Base-by-base conservation (phyloP, 1,140 invertebrate species). In the Formica exsecta region DNA sequence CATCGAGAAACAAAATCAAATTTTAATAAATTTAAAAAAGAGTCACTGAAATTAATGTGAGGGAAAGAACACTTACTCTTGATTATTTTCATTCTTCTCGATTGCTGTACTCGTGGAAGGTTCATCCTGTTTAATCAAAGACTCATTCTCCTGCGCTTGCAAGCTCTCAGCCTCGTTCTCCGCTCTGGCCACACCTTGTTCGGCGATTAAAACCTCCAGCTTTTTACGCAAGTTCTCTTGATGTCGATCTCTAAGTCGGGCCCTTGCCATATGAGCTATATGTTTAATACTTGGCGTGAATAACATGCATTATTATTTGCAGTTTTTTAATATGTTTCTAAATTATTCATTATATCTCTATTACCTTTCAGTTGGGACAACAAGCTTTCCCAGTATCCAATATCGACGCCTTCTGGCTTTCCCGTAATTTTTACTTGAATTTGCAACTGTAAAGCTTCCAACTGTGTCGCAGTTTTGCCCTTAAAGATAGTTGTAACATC, bases 321-420 rank as follows among this genome's bases (percentile, higher is more conserved):
- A 57, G 22, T 32, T 48, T 48, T 48, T 11, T 1, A 90, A 74
- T 9, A 8, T 25, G 57, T 25, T 71, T 8, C 13, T 70, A 68
- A 54, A 44, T 87, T 81, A 62, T 65, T 19, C 66, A 51, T 48
- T 36, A 29, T 64, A 74, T 83, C 22, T 48, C 16, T 51, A 3
- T 76, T 92, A 97, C 97, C 97, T 96, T 98, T 99, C 3, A 99
- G 95, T 94, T 99, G 98, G 57, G 98, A 98, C 9, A 99, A 95
- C 64, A 99, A 95, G 65, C 98, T 98, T 95, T 99, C 99, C 99
- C 99, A 99, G 95, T 99, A 99, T 68, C 98, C 98, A 86, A 99
- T 98, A 95, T 99, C 99, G 61, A 99, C 97, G 51, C 98, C 99
- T 93, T 99, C 98, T 62, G 97, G 96, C 74, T 98, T 97, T 0